Evolutionary conservation across 2,113 vertebrate genomes (phyloP), one percentile per base, ranked within the genome.

Genomic region (Tautogolabrus adspersus): DNA sequence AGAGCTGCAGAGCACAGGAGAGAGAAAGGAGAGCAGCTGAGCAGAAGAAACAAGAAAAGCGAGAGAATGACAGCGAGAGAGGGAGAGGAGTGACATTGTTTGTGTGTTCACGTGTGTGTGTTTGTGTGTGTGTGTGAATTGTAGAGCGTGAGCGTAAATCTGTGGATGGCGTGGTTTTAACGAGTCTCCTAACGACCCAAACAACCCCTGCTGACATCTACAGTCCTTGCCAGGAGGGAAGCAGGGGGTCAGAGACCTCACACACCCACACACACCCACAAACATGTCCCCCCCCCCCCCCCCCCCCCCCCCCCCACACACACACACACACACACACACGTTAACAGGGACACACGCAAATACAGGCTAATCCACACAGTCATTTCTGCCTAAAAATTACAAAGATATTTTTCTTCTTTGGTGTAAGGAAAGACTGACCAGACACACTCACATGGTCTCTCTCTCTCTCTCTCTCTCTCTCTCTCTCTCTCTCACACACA

Each of bases 181-280:
- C 56, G n/a, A 88, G 75, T 66, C 64, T 69, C n/a, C 64, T 79
- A 79, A 87, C 22, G 68, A 77, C 69, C 79, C 40, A 77, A 85
- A 88, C 79, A 77, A 71, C 65, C 74, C 79, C 76, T 83, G 66
- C 86, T 83, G 86, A 81, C 61, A 85, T 85, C 75, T 77, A 67
- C 72, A 74, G 75, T 73, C 51, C n/a, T 19, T 78, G 66, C 55
- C 13, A 15, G 72, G 16, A 51, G 54, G 37, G 19, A 13, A 58
- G 52, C 10, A n/a, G 30, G 59, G 54, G n/a, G 57, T 68, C 46
- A 69, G 49, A 49, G 73, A 83, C 63, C 65, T 0, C 77, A n/a
- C 37, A 37, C 49, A n/a, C 46, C 8, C 71, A 37, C 60, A 19
- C n/a, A 66, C 49, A 66, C 66, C 44, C 66, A 34, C 42, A n/a